Evolutionary conservation across 2,113 vertebrate genomes (phyloP), one percentile per base, ranked within the genome.

Genomic region (Tragelaphus buxtoni): DNA sequence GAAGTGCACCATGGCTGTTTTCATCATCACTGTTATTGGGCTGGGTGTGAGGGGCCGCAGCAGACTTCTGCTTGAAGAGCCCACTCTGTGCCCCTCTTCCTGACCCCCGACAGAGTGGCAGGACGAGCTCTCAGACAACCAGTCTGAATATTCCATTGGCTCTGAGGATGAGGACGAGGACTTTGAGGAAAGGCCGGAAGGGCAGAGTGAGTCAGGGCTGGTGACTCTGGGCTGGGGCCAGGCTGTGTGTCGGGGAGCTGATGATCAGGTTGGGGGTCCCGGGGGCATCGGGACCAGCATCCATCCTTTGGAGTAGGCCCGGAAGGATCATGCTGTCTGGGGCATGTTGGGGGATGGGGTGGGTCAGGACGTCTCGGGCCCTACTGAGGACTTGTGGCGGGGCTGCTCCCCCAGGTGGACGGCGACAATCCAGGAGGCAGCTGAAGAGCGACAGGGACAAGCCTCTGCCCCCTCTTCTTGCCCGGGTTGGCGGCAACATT

Each of bases 101-200:
- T 7, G 39, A 58, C 9, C 30, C 72, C 83, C 79, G 22, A 28
- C 99, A 99, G 99, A 99, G 97, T 99, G 99, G 99, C 99, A 99
- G 97, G 99, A 99, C 0, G 99, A 99, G 98, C 99, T 99, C 95
- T 99, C 99, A 35, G 99, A 99, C 98, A 99, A 99, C 99, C 99
- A 99, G 98, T 99, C 99, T 0, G 99, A 99, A 97, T 99, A 99
- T 96, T 99, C 99, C 80, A 99, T 99, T 28, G 99, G 99, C 97
- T 99, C 99, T 0, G 99, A 99, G 98, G 99, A 99, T 4, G 99
- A 99, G 98, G 99, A 99, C 61, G 99, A 99, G 98, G 99, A 99
- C 97, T 99, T 99, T 80, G 99, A 99, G 97, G 99, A 99, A 97
- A 99, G 99, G 90, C 99, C 99, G 2, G 99, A 99, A 99, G 99